phyloP scores from a whole-genome alignment of 2,888 invertebrate species.

The Cephus pulcher region DNA sequence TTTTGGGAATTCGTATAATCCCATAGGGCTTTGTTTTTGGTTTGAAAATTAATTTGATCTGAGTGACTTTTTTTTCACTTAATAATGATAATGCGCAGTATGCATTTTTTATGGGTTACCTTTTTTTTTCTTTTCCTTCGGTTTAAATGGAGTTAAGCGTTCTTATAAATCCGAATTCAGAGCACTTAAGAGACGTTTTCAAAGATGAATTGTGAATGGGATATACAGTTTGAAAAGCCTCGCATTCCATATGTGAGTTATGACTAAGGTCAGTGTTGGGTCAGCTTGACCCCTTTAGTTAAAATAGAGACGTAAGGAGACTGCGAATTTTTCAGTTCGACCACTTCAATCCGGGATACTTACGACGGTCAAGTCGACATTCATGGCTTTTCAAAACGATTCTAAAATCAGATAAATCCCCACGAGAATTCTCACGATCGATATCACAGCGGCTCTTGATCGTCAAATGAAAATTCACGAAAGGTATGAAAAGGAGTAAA shows the following conservation, averaged over 20 bases:
- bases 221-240: slow-evolving; percentile 20
- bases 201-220: slow-evolving; percentile 34
- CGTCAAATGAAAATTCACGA: background rate
- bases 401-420: background rate
- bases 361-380: background rate
- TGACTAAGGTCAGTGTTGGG: background rate
- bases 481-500: background rate
- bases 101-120: background rate
- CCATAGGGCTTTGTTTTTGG: background rate
- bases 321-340: background rate
- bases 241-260: slow-evolving; percentile 18
- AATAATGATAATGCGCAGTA: background rate
- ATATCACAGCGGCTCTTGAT: background rate
- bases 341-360: background rate
- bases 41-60: background rate
- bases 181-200: slow-evolving; percentile 42
- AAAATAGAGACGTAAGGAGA: background rate
- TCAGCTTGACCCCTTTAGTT: background rate
- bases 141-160: slow-evolving; percentile 4
- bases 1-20: background rate
- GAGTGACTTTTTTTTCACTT: background rate
- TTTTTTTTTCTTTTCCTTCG: background rate
- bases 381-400: background rate
- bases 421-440: background rate
- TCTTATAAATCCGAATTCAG: slow-evolving; percentile 24